phyloP scores from a whole-genome alignment of 2,113 vertebrate species.

The Hippocampus zosterae region DNA sequence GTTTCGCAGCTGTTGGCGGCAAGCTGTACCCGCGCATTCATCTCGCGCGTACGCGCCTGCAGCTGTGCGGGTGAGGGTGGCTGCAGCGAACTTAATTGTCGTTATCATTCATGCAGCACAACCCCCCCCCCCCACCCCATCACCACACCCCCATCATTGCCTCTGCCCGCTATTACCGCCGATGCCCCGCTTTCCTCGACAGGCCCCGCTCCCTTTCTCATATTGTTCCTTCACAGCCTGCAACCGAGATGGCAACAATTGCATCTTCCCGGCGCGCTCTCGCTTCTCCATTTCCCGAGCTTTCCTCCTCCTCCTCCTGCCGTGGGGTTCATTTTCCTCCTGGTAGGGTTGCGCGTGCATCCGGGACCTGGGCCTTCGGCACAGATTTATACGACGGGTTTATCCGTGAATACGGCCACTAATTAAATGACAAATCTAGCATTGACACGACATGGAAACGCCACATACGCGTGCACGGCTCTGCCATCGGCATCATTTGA shows the following conservation, averaged over 20 bases:
- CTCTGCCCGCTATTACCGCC: slow-evolving; percentile 57
- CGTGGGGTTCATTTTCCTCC: slow-evolving; percentile 17
- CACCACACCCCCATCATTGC: slow-evolving; percentile 55
- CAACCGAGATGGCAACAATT: slow-evolving; percentile 59
- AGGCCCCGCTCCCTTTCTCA: slow-evolving; percentile 40
- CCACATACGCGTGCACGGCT: no score
- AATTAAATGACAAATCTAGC: background rate
- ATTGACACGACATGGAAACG: no score
- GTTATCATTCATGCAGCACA: slow-evolving; percentile 69
- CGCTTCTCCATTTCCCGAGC: slow-evolving; percentile 11
- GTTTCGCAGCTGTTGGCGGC: slow-evolving; percentile 46
- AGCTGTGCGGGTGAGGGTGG: slow-evolving; percentile 50
- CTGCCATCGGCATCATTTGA: background rate
- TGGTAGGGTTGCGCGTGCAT: slow-evolving; percentile 31
- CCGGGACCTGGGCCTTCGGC: slow-evolving; percentile 44
- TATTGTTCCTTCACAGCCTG: slow-evolving; percentile 59
- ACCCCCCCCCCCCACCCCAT: slow-evolving; percentile 57
- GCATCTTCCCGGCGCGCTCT: slow-evolving; percentile 44
- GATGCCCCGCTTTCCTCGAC: slow-evolving; percentile 38
- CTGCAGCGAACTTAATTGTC: slow-evolving; percentile 69
- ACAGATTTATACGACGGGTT: slow-evolving; percentile 28
- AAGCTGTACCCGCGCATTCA: slow-evolving; percentile 31
- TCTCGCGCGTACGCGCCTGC: slow-evolving; percentile 27
- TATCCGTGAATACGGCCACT: no score
- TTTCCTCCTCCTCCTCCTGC: slow-evolving; percentile 4